Evolutionary conservation across 2,113 vertebrate genomes (phyloP).

Genomic region (Morone chrysops): DNA sequence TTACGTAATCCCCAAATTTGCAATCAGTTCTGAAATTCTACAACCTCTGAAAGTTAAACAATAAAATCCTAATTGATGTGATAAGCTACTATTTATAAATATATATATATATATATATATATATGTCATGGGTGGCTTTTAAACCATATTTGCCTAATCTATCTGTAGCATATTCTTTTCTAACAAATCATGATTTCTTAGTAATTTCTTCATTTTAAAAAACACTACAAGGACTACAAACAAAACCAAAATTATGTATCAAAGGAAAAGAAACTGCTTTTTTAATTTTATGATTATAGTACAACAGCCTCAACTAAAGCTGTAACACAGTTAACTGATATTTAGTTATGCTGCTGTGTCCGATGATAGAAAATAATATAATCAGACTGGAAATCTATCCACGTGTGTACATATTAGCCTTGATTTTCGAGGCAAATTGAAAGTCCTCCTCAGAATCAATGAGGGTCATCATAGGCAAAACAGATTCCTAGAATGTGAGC

Average conservation of each 20-base stretch:
- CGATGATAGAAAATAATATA: background rate
- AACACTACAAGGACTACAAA: background rate
- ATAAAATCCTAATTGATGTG: background rate
- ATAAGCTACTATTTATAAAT: background rate
- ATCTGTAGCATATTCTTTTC: background rate
- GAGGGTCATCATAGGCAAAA: background rate
- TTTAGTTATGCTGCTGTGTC: background rate
- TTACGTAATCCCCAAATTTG: conserved; percentile 32
- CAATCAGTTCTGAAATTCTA: background rate
- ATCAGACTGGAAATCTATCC: background rate
- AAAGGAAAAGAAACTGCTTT: background rate
- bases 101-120: no score
- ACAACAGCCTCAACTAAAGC: background rate
- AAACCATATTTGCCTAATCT: background rate
- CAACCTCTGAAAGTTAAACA: background rate
- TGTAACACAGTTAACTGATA: background rate
- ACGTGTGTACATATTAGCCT: background rate
- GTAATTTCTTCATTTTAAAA: background rate
- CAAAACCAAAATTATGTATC: background rate
- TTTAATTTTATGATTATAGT: background rate
- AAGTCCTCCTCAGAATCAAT: conserved; percentile 8
- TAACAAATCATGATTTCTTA: no score
- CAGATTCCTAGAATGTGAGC: background rate
- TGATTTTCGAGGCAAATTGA: conserved; percentile 11
- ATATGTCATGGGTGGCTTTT: background rate